phyloP scores from a whole-genome alignment of 2,888 invertebrate species.

The Dryobotodes eremita region DNA sequence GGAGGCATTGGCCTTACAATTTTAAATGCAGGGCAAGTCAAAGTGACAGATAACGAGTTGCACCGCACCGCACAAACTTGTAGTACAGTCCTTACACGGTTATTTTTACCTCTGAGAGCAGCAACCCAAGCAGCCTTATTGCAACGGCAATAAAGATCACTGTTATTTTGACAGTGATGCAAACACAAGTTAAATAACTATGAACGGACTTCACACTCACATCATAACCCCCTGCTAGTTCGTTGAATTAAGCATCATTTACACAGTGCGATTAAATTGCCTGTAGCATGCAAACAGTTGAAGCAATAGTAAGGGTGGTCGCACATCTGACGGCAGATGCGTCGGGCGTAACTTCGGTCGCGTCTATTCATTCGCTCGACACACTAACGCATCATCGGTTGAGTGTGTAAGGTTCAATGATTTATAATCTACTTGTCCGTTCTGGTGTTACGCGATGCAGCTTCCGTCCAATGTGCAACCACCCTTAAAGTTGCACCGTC shows the following conservation, averaged over 20 bases:
- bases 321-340: too few relatives aligned
- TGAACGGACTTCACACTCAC: neutral
- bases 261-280: too few relatives aligned
- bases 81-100: neutral
- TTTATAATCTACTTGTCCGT: neutral
- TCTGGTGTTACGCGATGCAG: too few relatives aligned
- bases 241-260: too few relatives aligned
- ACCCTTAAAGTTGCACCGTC: neutral
- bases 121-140: neutral
- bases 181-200: neutral
- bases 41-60: neutral
- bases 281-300: too few relatives aligned
- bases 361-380: too few relatives aligned
- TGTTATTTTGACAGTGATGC: neutral
- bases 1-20: neutral
- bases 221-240: too few relatives aligned
- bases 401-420: neutral
- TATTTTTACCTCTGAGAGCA: neutral
- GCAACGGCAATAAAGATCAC: neutral
- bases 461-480: too few relatives aligned
- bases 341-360: too few relatives aligned
- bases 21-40: neutral
- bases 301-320: too few relatives aligned
- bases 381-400: neutral
- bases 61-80: too few relatives aligned